These are phyloP conservation scores for Pogonomyrmex barbatus DNA, from an alignment of 1,140 invertebrate genomes.

Conservation along the genomic window DNA sequence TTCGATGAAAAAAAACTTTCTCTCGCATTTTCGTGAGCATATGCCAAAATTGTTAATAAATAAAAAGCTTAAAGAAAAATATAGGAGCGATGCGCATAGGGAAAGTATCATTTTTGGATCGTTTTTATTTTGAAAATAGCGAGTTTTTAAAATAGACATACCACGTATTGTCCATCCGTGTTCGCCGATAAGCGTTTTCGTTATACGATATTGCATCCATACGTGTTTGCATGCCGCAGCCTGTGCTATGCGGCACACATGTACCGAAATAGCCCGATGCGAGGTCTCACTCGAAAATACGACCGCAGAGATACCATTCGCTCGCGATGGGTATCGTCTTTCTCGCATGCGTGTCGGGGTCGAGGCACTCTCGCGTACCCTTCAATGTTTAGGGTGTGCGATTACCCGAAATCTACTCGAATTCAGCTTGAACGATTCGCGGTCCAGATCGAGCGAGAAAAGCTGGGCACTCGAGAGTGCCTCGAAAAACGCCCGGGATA, in stretches of 20 bases:
- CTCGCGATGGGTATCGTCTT: conserved; percentile 38
- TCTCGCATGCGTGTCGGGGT: conserved; percentile 32
- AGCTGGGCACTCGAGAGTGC: neutral
- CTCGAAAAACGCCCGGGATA: neutral
- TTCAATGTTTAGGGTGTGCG: conserved; percentile 10
- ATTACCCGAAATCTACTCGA: conserved; percentile 41
- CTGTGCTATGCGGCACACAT: conserved; percentile 24
- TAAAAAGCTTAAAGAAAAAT: neutral
- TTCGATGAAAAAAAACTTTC: neutral
- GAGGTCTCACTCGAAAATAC: conserved; percentile 58
- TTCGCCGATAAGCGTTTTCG: conserved; percentile 25
- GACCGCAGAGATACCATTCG: conserved; percentile 27
- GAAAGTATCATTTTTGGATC: neutral
- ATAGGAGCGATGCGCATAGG: neutral
- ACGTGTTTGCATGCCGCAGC: neutral
- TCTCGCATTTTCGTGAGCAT: neutral
- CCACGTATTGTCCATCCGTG: neutral
- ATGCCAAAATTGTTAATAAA: neutral
- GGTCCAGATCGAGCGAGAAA: neutral
- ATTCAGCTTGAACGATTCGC: conserved; percentile 30
- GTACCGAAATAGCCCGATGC: conserved; percentile 53
- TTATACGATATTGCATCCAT: conserved; percentile 22
- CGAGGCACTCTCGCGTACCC: conserved; percentile 24
- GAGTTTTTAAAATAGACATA: conserved; percentile 2
- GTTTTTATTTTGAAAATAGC: neutral